phyloP scores from a whole-genome alignment of 1,140 invertebrate genomes.

The Popillia japonica region DNA sequence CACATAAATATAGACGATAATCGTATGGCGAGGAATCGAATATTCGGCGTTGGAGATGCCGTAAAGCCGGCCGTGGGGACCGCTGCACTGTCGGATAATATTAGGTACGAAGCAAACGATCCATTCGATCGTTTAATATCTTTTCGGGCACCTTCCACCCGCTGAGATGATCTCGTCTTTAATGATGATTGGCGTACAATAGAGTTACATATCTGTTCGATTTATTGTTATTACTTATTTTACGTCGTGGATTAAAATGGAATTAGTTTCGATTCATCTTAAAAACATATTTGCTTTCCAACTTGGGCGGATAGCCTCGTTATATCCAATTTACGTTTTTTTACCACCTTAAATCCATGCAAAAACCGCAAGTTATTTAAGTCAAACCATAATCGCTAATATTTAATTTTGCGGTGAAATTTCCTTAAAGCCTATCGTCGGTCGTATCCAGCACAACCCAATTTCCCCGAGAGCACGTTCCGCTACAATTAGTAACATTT shows the following conservation, averaged over 20 bases:
- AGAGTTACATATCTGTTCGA: background rate
- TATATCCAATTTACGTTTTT: no score
- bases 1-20: conserved; percentile 40
- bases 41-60: background rate
- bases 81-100: background rate
- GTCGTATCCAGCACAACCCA: no score
- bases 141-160: background rate
- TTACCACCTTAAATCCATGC: no score
- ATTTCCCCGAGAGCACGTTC: background rate
- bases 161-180: conserved; percentile 2
- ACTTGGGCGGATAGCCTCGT: no score
- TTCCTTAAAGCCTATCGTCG: no score
- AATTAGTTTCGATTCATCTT: background rate
- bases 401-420: no score
- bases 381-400: no score
- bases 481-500: conserved; percentile 18
- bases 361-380: no score
- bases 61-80: background rate
- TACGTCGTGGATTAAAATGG: background rate
- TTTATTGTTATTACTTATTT: background rate
- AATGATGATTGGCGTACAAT: background rate
- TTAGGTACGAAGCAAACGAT: background rate
- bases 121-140: background rate
- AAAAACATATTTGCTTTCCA: no score
- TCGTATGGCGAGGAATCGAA: background rate